Evolutionary conservation across 1,140 invertebrate genomes (phyloP).

Genomic region (Ceratosolen fusciceps): DNA sequence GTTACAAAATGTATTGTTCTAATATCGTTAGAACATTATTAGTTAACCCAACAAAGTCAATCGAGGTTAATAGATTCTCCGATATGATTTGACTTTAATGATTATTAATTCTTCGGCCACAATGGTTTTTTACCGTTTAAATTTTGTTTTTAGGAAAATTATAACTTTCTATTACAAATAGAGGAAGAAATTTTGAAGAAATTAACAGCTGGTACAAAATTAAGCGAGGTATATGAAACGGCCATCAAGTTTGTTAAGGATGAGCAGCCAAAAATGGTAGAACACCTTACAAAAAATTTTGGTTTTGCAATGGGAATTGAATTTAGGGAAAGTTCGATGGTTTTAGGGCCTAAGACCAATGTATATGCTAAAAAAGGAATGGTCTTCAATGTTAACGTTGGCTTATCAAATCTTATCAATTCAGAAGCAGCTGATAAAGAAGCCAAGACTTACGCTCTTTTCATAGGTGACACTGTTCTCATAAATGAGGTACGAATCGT

Average conservation of each 20-base stretch:
- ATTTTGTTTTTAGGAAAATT: conserved; percentile 80
- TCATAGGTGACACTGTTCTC: conserved; percentile 96
- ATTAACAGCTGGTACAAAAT: conserved; percentile 85
- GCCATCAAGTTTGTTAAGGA: conserved; percentile 88
- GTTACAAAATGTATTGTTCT: conserved; percentile 98
- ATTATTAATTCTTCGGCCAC: too few species aligned
- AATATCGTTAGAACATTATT: conserved; percentile 98
- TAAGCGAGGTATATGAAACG: conserved; percentile 91
- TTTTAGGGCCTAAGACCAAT: conserved; percentile 92
- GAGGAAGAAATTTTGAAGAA: conserved; percentile 93
- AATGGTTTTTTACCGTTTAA: background rate
- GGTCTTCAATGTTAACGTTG: conserved; percentile 97
- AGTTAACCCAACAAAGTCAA: conserved; percentile 89
- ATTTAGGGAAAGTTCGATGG: conserved; percentile 94
- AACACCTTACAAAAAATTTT: conserved; percentile 95
- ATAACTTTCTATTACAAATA: conserved; percentile 92
- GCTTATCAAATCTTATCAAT: conserved; percentile 91
- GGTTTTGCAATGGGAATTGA: conserved; percentile 98
- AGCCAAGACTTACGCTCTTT: conserved; percentile 93
- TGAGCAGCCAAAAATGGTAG: conserved; percentile 87
- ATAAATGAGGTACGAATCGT: conserved; percentile 82
- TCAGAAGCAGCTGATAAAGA: conserved; percentile 86
- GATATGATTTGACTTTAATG: background rate
- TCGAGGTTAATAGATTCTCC: conserved; percentile 73
- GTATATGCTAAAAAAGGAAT: conserved; percentile 91